These are phyloP conservation scores for Creontiades dilutus DNA, from an alignment of 2,888 invertebrate species.

Conservation along the genomic window DNA sequence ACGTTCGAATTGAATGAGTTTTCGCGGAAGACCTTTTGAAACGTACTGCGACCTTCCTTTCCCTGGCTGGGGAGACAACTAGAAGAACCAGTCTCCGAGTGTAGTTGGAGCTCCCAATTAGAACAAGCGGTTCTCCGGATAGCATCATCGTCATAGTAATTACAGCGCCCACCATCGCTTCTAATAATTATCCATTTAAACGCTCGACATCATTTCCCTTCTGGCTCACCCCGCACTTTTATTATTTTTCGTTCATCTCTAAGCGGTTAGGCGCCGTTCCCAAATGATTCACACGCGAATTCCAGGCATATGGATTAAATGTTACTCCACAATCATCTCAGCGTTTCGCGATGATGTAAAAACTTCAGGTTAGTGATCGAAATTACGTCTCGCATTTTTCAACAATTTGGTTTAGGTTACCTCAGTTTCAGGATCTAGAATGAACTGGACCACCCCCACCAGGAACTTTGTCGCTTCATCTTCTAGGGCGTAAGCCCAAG, in stretches of 20 bases:
- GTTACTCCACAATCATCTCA: no score
- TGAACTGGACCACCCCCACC: no score
- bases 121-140: not conserved
- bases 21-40: not conserved
- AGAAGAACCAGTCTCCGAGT: not conserved
- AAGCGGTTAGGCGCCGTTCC: not conserved
- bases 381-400: no score
- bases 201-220: not conserved
- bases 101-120: not conserved
- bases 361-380: no score
- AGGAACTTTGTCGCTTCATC: no score
- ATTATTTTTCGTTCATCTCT: not conserved
- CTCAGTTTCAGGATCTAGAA: no score
- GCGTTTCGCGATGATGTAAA: no score
- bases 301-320: not conserved
- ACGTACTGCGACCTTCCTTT: not conserved
- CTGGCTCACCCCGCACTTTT: not conserved
- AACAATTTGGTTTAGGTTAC: no score
- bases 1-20: no score
- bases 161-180: not conserved
- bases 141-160: not conserved
- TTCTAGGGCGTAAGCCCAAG: no score
- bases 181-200: slow-evolving; percentile 25
- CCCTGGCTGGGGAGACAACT: not conserved
- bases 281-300: not conserved